phyloP scores from a whole-genome alignment of 2,797 vertebrate genomes.

The Pangasius krempfi region DNA sequence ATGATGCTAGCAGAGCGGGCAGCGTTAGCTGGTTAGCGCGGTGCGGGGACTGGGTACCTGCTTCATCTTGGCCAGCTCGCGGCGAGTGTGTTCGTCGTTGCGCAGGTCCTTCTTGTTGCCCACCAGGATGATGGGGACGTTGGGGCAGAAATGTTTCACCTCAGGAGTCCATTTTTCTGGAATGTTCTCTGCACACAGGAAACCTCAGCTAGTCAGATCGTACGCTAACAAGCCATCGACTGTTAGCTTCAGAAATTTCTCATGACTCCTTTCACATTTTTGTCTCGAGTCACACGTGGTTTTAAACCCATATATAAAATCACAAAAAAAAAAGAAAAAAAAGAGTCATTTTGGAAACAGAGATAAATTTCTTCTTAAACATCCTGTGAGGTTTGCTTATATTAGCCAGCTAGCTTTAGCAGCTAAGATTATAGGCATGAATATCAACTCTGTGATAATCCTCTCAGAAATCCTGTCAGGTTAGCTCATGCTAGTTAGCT shows the following conservation, averaged over 20 bases:
- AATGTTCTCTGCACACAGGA: slow-evolving; percentile 86
- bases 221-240: neutral
- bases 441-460: neutral
- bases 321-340: too few species aligned
- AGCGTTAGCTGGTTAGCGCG: too few species aligned
- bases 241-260: neutral
- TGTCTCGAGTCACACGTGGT: neutral
- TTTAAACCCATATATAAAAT: neutral
- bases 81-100: slow-evolving; percentile 95
- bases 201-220: neutral
- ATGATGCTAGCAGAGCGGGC: neutral
- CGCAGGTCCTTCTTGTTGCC: slow-evolving; percentile 98
- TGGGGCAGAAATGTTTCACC: slow-evolving; percentile 98
- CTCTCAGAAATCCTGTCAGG: neutral
- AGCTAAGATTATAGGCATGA: neutral
- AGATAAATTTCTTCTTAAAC: neutral
- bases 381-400: neutral
- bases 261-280: neutral
- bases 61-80: slow-evolving; percentile 98
- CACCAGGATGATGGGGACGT: slow-evolving; percentile 97
- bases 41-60: slow-evolving; percentile 75
- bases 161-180: slow-evolving; percentile 99
- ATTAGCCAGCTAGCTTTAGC: neutral
- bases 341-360: neutral
- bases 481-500: too few species aligned